These are phyloP conservation scores for Synchiropus splendidus DNA, from an alignment of 2,113 vertebrate species.

Conservation along the genomic window DNA sequence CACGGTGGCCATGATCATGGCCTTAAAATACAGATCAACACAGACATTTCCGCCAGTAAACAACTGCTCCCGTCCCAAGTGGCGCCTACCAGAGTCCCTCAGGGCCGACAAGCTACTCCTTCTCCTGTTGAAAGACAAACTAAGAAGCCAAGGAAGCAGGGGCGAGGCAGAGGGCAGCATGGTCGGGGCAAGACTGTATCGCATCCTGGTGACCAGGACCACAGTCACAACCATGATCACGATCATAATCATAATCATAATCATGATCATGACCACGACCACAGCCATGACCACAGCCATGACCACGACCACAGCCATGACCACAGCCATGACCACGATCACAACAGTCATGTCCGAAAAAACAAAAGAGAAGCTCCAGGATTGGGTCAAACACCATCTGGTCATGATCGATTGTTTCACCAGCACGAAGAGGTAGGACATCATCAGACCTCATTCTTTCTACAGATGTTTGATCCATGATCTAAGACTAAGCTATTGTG, in stretches of 20 bases:
- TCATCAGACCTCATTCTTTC: too few species aligned
- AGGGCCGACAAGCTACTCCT: constrained; percentile 1
- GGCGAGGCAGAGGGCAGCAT: constrained; percentile 40
- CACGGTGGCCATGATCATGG: not conserved
- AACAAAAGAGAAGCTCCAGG: constrained; percentile 48
- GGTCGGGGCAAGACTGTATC: too few species aligned
- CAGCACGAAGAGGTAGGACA: constrained; percentile 64
- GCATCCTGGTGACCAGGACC: too few species aligned
- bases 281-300: constrained; percentile 7
- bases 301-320: constrained; percentile 17
- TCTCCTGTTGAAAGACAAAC: constrained; percentile 42
- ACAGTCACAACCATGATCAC: too few species aligned
- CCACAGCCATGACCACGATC: constrained; percentile 6
- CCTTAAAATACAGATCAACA: constrained; percentile 16
- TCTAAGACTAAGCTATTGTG: too few species aligned
- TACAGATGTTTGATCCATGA: too few species aligned
- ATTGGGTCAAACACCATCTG: not conserved
- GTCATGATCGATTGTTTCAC: constrained; percentile 34
- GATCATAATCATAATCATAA: not conserved
- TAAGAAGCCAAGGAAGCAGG: constrained; percentile 59
- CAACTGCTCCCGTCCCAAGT: not conserved
- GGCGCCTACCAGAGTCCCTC: constrained; percentile 27
- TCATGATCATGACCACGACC: constrained; percentile 8
- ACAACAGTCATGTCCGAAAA: constrained; percentile 29
- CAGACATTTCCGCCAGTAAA: constrained; percentile 11